Evolutionary conservation across 2,888 invertebrate genomes (phyloP).

Genomic region (Cheilosia pagana): DNA sequence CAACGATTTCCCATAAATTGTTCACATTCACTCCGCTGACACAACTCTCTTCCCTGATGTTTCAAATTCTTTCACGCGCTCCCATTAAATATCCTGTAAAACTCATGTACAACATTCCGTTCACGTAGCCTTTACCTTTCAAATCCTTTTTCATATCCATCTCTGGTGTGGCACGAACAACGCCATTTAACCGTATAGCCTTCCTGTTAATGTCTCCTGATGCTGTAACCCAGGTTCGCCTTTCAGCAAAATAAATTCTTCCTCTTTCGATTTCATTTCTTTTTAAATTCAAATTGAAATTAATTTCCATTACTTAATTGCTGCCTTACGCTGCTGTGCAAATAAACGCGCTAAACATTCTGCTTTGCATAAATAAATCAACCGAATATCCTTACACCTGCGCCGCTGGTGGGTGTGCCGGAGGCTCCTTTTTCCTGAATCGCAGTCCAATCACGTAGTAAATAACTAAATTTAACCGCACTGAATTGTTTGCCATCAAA

Average conservation of each 20-base stretch:
- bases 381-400: slow-evolving; percentile 45
- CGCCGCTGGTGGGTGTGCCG: not conserved
- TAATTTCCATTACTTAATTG: slow-evolving; percentile 69
- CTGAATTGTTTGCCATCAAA: slow-evolving; percentile 37
- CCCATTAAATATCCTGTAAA: no score
- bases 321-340: slow-evolving; percentile 58
- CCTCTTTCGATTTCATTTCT: slow-evolving; percentile 20
- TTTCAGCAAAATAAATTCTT: not conserved
- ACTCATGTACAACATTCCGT: no score
- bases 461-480: slow-evolving; percentile 44
- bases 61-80: no score
- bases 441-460: slow-evolving; percentile 47
- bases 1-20: no score
- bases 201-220: slow-evolving; percentile 44
- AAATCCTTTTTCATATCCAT: no score
- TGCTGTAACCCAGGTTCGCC: not conserved
- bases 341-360: slow-evolving; percentile 63
- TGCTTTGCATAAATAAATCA: slow-evolving; percentile 70
- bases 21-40: no score
- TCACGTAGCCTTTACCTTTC: no score
- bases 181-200: slow-evolving; percentile 48
- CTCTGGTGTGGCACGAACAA: no score
- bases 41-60: no score
- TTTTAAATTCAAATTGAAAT: slow-evolving; percentile 67
- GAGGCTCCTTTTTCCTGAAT: not conserved